A percentile compares a stretch with the other conserved stretches of the same genome.
These are phyloP conservation scores for Gastracanthus pulcherrimus DNA, from an alignment of 2,888 invertebrate genomes.

Conservation along the genomic window DNA sequence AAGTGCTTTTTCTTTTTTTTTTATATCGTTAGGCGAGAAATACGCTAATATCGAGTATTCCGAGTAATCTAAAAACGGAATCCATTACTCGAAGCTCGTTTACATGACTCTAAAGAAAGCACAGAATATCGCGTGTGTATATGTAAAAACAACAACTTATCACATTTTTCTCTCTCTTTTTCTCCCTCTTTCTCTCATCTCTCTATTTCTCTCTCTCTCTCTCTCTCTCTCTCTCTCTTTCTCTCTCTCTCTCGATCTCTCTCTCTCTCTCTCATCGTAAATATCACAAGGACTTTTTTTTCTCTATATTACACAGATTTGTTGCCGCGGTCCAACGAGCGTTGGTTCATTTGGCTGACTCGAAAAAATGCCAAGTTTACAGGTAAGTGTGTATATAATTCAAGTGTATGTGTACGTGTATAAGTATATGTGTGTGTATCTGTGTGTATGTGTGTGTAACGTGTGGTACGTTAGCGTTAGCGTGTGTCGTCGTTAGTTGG, in stretches of 20 bases:
- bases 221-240: constrained; percentile 3
- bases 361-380: constrained; percentile 39
- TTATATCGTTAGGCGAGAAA: not conserved
- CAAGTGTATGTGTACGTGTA: not conserved
- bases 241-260: not conserved
- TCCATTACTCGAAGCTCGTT: not conserved
- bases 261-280: constrained; percentile 6
- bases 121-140: not conserved
- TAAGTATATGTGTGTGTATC: constrained; percentile 13
- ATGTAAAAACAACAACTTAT: constrained; percentile 45
- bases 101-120: constrained; percentile 14
- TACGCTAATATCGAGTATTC: not conserved
- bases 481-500: not conserved
- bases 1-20: not conserved
- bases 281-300: constrained; percentile 54
- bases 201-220: constrained; percentile 4
- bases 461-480: not conserved
- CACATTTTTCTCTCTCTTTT: constrained; percentile 19
- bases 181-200: not conserved
- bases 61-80: not conserved
- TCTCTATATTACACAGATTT: constrained; percentile 40
- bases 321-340: constrained; percentile 30
- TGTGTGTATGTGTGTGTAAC: not conserved
- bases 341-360: constrained; percentile 44
- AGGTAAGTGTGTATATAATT: not conserved